Base-by-base conservation (phyloP, 2,888 invertebrate species). In the Harmothoe impar region DNA sequence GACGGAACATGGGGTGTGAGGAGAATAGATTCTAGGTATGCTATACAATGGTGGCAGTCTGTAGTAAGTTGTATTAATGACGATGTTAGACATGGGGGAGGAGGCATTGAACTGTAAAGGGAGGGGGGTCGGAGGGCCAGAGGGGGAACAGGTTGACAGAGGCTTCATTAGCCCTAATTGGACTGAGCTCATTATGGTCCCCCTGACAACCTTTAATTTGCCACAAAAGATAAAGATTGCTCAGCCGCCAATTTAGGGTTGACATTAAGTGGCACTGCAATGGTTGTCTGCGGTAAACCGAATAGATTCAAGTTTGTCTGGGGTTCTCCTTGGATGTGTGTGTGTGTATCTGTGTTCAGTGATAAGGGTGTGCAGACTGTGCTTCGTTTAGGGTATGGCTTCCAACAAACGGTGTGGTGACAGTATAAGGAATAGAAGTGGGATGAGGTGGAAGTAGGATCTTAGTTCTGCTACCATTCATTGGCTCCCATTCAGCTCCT, bases 161-260 rank as follows among this genome's bases (percentile, higher is more conserved):
- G 3, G 17, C 72, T 72, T 29, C 72, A 72, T 72, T 12, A 72
- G 68, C 68, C n/a, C n/a, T 68, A 68, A 68, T 68, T 68, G 68
- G 68, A n/a, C 15, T 15, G 20, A 68, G 68, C 68, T 68, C 68
- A 68, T 68, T 68, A 68, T 7, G 68, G 15, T n/a, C 68, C n/a
- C n/a, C 68, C n/a, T 7, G 68, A n/a, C 68, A 68, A 68, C 68
- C 68, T 68, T 68, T 68, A 68, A 68, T 68, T 68, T 68, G 68
- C 17, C 68, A 68, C 17, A 52, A 52, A n/a, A n/a, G 68, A 15
- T 5, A 68, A 68, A 68, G n/a, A n/a, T 15, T 52, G 5, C 5
- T n/a, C n/a, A 7, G 68, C 12, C 68, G 68, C n/a, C 68, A n/a
- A n/a, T n/a, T n/a, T n/a, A n/a, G 54, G 68, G 68, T n/a, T n/a